Conservation (phyloP, 2,797 vertebrate genomes). For the Argya squamiceps region DNA sequence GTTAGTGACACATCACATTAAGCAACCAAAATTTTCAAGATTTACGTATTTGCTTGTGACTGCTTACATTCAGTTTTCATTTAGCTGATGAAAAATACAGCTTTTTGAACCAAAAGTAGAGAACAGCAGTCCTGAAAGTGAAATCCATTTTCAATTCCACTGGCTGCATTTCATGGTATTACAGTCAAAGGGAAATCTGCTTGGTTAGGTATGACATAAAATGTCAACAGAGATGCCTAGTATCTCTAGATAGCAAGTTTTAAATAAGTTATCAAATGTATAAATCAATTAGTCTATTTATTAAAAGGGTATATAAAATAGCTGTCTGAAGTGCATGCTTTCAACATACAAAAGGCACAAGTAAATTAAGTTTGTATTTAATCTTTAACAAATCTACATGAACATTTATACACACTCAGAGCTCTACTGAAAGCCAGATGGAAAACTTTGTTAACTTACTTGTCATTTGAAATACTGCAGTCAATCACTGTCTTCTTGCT, state of each 20-base stretch:
- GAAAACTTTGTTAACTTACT: slow-evolving; percentile 79
- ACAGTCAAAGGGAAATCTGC: neutral
- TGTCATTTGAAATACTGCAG: slow-evolving; percentile 99
- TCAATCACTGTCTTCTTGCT: slow-evolving; percentile 99
- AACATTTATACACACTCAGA: neutral
- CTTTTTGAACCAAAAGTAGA: neutral
- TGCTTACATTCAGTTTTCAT: neutral
- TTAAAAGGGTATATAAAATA: neutral
- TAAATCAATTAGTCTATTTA: neutral
- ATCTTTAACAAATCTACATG: neutral
- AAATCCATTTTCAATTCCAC: neutral
- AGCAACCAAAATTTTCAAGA: neutral
- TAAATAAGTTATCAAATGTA: neutral
- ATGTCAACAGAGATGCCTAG: neutral
- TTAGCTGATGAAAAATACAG: neutral
- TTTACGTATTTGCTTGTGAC: neutral
- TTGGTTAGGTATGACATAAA: neutral
- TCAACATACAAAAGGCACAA: neutral
- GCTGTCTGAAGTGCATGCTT: neutral
- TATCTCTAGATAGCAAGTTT: neutral
- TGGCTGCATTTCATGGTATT: neutral
- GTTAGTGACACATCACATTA: neutral
- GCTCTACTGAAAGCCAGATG: neutral
- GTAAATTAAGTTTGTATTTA: neutral
- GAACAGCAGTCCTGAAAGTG: neutral